Base-by-base conservation (phyloP, 2,113 vertebrate genomes). In the Cololabis saira region DNA sequence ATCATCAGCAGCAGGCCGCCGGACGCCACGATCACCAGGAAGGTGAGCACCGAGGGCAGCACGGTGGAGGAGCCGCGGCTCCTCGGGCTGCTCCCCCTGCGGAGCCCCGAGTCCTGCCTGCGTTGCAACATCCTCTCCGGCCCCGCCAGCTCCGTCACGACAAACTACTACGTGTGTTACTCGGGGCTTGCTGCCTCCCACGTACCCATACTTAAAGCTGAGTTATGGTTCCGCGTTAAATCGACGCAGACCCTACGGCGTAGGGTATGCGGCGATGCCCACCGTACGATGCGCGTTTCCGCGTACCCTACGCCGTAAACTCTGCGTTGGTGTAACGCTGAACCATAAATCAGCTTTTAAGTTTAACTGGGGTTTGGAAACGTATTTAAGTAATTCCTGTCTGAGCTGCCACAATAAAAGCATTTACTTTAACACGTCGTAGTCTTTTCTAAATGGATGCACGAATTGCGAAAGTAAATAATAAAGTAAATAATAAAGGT, bases 1-100 rank as follows among this genome's bases (percentile, higher is more conserved):
- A 99, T 98, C 95, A 98, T 96, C 22, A 98, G 93, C 59, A 99
- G 91, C 54, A 98, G 94, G 88, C 96, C 96, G 83, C 96, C 95
- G 76, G 97, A 98, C 12, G 96, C 97, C 74, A 98, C 92, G 76
- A 99, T 97, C 61, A 99, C 96, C 18, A 94, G 95, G 83, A 99
- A 98, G 89, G 96, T 98, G 57, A 98, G 90, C 92, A 98, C 94
- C 56, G 97, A 96, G 15, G 97, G 96, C 82, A 98, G 90, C 11
- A 98, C 86, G 19, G 93, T 82, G 9, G 94, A 70, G 78, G 87
- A 68, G 44, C 91, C 71, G 61, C 91, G 90, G 9, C n/a, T n/a
- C n/a, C n/a, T n/a, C n/a, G n/a, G n/a, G n/a, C n/a, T n/a, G n/a
- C n/a, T n/a, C n/a, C n/a, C n/a, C n/a, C n/a, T n/a, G 50, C 72